Evolutionary conservation across 2,113 vertebrate genomes (phyloP).

Genomic region (Syrrhaptes paradoxus): DNA sequence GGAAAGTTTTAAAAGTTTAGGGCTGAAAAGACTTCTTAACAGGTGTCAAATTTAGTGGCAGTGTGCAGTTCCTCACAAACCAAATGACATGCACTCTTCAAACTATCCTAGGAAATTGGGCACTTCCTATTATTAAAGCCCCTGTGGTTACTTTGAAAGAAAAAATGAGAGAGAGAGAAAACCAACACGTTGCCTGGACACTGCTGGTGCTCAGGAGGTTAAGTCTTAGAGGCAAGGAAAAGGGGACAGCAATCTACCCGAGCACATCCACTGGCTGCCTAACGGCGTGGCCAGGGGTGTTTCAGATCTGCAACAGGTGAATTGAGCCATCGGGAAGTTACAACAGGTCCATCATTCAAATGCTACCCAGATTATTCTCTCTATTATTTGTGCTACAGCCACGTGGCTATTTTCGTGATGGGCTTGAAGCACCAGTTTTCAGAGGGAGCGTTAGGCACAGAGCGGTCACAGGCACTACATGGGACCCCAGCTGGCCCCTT

Average conservation of each 20-base stretch:
- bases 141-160: conserved; percentile 13
- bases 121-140: conserved; percentile 26
- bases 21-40: conserved; percentile 4
- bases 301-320: not conserved
- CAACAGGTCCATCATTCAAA: not conserved
- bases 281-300: not conserved
- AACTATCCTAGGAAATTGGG: not conserved
- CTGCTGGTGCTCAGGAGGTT: not conserved
- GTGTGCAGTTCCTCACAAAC: not conserved
- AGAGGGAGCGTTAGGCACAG: not conserved
- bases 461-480: not conserved
- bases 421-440: not conserved
- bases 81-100: not conserved
- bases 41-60: conserved; percentile 7
- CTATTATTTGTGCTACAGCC: not conserved
- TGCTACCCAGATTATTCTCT: not conserved
- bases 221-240: not conserved
- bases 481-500: not conserved
- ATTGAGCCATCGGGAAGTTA: not conserved
- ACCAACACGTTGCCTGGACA: not conserved
- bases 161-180: not conserved
- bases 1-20: conserved; percentile 13
- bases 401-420: not conserved
- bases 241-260: not conserved
- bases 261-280: not conserved